Conservation (phyloP, 2,888 invertebrate genomes). For the Isoperla grammatica region DNA sequence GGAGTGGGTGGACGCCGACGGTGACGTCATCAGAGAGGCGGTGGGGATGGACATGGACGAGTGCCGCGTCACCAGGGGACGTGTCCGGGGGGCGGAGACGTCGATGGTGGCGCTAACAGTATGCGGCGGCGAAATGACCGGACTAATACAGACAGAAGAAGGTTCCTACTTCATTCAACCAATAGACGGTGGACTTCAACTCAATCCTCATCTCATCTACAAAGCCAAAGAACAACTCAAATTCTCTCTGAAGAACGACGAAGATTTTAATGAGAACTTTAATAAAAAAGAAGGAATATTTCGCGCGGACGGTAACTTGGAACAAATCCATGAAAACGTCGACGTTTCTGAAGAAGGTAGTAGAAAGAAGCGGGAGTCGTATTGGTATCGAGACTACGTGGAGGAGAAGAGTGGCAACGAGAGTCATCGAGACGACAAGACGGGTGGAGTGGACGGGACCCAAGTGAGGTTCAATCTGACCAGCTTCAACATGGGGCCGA, state of each 20-base stretch:
- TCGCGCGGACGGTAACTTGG: slow-evolving; percentile 1
- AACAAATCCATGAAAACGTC: slow-evolving; percentile 1
- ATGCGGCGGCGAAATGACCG: slow-evolving; percentile 50
- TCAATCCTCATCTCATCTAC: slow-evolving; percentile 20
- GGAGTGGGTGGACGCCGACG: slow-evolving; percentile 13
- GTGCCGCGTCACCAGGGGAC: slow-evolving; percentile 7
- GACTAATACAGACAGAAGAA: slow-evolving; percentile 46
- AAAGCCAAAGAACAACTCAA: slow-evolving; percentile 13
- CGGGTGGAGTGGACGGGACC: not conserved
- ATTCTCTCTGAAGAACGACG: slow-evolving; percentile 19
- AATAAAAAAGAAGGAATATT: not conserved
- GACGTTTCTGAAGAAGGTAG: no score
- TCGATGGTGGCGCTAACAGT: slow-evolving; percentile 52
- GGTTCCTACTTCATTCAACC: slow-evolving; percentile 51
- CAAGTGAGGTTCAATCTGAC: not conserved
- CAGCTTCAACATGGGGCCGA: not conserved
- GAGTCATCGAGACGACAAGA: no score
- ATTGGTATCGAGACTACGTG: not conserved
- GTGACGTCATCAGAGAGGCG: not conserved
- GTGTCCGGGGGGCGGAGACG: slow-evolving; percentile 24
- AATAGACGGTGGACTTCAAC: slow-evolving; percentile 32
- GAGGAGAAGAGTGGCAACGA: not conserved
- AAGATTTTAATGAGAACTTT: slow-evolving; percentile 18
- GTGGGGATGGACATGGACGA: not conserved
- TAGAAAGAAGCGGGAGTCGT: slow-evolving; percentile 11